phyloP scores from a whole-genome alignment of 2,797 vertebrate genomes.

The Peromyscus melanophrys region DNA sequence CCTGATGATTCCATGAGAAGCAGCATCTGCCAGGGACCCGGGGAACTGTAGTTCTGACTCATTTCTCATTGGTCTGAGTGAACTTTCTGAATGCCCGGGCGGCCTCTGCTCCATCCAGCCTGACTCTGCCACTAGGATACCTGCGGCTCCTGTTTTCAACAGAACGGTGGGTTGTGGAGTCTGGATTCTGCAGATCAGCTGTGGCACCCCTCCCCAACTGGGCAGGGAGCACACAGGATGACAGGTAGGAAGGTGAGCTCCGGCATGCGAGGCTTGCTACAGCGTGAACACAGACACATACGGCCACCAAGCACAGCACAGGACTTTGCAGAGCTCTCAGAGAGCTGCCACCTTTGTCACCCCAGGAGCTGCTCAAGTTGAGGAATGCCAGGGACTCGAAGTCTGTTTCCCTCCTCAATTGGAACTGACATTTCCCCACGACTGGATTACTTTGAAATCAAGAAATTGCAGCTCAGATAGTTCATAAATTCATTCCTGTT shows the following conservation, averaged over 20 bases:
- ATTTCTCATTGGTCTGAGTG: not conserved
- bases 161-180: not conserved
- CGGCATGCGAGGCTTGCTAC: not conserved
- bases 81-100: not conserved
- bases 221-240: not conserved
- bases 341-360: not conserved
- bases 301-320: not conserved
- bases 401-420: slow-evolving; percentile 74
- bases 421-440: slow-evolving; percentile 41
- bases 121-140: not conserved
- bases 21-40: not conserved
- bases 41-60: not conserved
- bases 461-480: slow-evolving; percentile 53
- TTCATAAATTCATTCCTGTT: slow-evolving; percentile 78
- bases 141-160: not conserved
- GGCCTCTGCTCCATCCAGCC: not conserved
- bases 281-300: not conserved
- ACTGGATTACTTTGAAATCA: slow-evolving; percentile 75
- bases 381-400: not conserved
- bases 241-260: rapidly evolving
- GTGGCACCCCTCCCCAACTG: not conserved
- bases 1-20: not conserved
- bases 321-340: not conserved
- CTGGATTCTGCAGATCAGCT: not conserved
- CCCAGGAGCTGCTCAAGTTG: not conserved